Percentiles rank a stretch among this genome's conserved stretches.
phyloP scores from a whole-genome alignment of 2,888 invertebrate species.

The Zhengitettix transpicula region DNA sequence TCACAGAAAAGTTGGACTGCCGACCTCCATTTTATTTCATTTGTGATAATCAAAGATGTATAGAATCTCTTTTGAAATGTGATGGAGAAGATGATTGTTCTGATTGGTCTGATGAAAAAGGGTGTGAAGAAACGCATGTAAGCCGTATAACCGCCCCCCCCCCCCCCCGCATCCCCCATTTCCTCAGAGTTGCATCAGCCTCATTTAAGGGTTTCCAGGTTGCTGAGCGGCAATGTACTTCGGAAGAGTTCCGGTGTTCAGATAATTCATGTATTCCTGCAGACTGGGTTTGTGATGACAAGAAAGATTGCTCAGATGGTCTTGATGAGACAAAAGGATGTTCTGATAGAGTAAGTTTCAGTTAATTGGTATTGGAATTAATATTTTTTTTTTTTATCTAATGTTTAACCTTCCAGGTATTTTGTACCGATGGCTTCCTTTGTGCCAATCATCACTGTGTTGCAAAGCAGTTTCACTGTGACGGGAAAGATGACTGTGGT shows the following conservation, averaged over 20 bases:
- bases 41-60: conserved; percentile 38
- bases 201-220: background rate
- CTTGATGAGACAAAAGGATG: conserved; percentile 26
- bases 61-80: conserved; percentile 19
- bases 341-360: conserved; percentile 6
- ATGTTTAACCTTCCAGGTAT: background rate
- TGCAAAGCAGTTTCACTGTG: conserved; percentile 16
- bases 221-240: conserved; percentile 8
- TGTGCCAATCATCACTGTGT: conserved; percentile 19
- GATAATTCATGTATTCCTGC: conserved; percentile 23
- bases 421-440: conserved; percentile 14
- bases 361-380: conserved; percentile 4
- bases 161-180: too few relatives aligned
- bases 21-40: conserved; percentile 25
- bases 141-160: background rate
- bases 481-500: conserved; percentile 33
- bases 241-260: conserved; percentile 15
- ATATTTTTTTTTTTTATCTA: conserved; percentile 6
- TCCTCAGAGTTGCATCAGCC: background rate
- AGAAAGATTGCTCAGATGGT: conserved; percentile 24
- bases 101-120: conserved; percentile 20
- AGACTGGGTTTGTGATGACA: conserved; percentile 25
- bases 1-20: conserved; percentile 12
- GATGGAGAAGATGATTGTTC: conserved; percentile 36
- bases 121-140: conserved; percentile 35